phyloP scores from a whole-genome alignment of 2,113 vertebrate species.

The Scomber scombrus region DNA sequence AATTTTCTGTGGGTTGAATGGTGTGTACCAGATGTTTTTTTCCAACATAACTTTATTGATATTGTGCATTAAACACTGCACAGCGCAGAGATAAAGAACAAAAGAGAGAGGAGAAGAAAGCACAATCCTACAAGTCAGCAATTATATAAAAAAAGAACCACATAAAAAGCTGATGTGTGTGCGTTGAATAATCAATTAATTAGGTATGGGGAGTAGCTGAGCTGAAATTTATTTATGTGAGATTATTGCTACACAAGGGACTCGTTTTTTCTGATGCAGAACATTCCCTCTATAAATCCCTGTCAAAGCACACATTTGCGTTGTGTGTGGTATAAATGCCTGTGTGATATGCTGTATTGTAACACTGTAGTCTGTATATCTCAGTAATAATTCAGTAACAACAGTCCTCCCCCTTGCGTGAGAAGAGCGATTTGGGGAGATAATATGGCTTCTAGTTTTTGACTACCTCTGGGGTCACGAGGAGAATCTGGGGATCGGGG shows the following conservation, averaged over 20 bases:
- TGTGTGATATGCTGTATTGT: slow-evolving; percentile 11
- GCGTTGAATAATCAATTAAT: no score
- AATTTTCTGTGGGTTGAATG: no score
- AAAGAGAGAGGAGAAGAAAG: background rate
- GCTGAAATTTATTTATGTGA: background rate
- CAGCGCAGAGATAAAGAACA: no score
- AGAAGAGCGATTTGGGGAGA: slow-evolving; percentile 49
- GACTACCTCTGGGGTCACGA: slow-evolving; percentile 43
- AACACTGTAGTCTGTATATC: background rate
- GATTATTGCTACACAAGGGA: background rate
- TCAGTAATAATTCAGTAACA: slow-evolving; percentile 35
- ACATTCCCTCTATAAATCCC: background rate
- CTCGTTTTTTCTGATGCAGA: no score
- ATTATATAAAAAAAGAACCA: no score
- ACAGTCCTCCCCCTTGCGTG: slow-evolving; percentile 33
- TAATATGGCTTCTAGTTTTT: slow-evolving; percentile 45
- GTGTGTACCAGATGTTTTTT: no score
- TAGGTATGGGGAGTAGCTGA: no score
- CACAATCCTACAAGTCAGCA: no score
- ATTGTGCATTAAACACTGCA: background rate
- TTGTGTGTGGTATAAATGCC: background rate
- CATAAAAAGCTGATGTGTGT: no score
- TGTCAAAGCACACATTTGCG: background rate
- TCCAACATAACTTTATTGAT: no score
- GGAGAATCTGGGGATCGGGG: slow-evolving; percentile 57